A percentile compares a stretch with the other conserved stretches of the same genome.
Conservation (phyloP, 2,797 vertebrate species). For the Pygocentrus nattereri region DNA sequence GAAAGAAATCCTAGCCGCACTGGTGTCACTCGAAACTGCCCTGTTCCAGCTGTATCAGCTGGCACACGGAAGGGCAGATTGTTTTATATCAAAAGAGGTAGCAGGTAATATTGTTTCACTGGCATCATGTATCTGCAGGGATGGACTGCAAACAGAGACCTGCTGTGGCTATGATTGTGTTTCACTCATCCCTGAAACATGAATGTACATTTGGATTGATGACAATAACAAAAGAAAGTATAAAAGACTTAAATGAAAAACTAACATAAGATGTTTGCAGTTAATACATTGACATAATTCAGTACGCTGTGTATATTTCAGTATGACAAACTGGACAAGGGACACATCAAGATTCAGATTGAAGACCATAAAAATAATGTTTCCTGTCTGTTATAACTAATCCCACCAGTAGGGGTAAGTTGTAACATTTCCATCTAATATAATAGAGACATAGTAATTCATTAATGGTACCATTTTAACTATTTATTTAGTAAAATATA, state of each 20-base stretch:
- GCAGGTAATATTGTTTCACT: neutral
- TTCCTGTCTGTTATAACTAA: too few relatives aligned
- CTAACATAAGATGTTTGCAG: too few relatives aligned
- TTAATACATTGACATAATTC: too few relatives aligned
- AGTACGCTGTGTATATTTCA: too few relatives aligned
- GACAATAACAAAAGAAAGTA: neutral
- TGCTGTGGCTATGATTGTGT: neutral
- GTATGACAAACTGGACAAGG: too few relatives aligned
- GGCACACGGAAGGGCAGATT: conserved; percentile 31
- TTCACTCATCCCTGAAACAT: neutral
- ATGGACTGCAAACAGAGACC: neutral
- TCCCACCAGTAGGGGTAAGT: too few relatives aligned
- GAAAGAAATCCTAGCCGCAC: conserved; percentile 31
- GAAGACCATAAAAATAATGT: too few relatives aligned
- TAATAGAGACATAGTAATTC: too few relatives aligned
- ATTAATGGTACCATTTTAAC: too few relatives aligned
- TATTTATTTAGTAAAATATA: too few relatives aligned
- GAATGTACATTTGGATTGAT: neutral
- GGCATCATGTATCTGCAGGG: neutral
- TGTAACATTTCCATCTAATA: too few relatives aligned
- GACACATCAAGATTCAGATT: too few relatives aligned
- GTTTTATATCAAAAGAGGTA: conserved; percentile 28
- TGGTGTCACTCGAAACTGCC: conserved; percentile 21
- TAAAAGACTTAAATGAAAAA: neutral
- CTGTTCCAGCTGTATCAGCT: conserved; percentile 15